Base-by-base conservation (phyloP, 2,113 vertebrate genomes). In the Genyomyrus donnyi region DNA sequence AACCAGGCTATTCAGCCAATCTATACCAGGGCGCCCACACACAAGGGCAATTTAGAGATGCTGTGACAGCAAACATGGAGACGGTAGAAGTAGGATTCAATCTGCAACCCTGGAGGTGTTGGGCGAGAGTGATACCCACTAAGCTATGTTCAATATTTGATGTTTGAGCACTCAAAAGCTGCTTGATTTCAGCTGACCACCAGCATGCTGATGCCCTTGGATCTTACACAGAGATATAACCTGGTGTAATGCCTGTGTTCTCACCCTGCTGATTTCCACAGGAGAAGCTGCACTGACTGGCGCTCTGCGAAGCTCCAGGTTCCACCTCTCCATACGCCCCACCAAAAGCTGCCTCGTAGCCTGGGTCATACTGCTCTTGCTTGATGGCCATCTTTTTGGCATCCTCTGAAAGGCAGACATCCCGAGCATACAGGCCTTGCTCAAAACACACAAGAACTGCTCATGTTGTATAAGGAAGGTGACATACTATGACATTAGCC, bases 371-470 rank as follows among this genome's bases (percentile, higher is more conserved):
- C 46, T 96, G 96, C 77, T 97, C 97, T 92, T 97, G 96, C 92
- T 97, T 97, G 31, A 97, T 96, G 80, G 97, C 96, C 96, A 96
- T 96, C 93, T 95, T 96, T 92, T 97, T 97, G 53, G 96, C 97
- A 89, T 97, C 96, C 96, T 95, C 97, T 97, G 93, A 86, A 56
- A 70, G 6, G 2, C 9, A 48, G 58, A 70, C 39, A 49, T 31
- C 62, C 62, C 10, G 0, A 70, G n/a, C 9, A 13, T 70, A 11
- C 62, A 70, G 1, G 11, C 3, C 10, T 70, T 70, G n/a, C 62
- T 31, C 62, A 27, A 42, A 19, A 80, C 74, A 42, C 31, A 42
- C 35, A 42, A 19, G 42, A 70, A 13, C 62, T 70, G 9, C 3
- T 70, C 62, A 70, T 31, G 13, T 70, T 1, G 15, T 19, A 80